A percentile compares a stretch with the other conserved stretches of the same genome.
Conservation (phyloP, 2,797 vertebrate genomes). For the Ispidina picta region DNA sequence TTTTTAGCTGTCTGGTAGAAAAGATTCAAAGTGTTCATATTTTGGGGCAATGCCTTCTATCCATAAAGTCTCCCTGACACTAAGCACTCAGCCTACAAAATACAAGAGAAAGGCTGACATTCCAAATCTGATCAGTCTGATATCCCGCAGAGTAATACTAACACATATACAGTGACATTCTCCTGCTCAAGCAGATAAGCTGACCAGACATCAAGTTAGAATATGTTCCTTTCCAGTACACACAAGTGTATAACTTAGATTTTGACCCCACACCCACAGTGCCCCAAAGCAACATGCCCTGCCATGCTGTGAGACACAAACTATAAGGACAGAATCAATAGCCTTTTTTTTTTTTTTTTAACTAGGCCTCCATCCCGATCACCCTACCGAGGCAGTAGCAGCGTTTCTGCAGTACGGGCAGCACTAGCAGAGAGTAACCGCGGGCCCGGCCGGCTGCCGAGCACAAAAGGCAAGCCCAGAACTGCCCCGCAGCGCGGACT, state of each 20-base stretch:
- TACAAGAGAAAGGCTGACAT: neutral
- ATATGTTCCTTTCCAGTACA: accelerated
- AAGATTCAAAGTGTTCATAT: neutral
- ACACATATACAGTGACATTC: accelerated
- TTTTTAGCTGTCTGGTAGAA: neutral
- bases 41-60: neutral
- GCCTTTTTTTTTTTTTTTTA: no score
- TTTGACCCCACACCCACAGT: neutral
- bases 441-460: neutral
- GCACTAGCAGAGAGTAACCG: no score
- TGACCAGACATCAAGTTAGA: neutral
- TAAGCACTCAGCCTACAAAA: neutral
- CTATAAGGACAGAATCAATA: neutral
- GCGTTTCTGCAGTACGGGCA: accelerated
- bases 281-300: neutral
- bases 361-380: accelerated
- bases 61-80: neutral
- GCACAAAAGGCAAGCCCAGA: no score
- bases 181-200: neutral
- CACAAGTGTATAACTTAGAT: accelerated
- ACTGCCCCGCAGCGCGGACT: accelerated
- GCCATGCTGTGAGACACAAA: neutral
- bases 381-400: accelerated
- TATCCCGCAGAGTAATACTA: neutral
- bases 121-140: neutral